A percentile compares a stretch with the other conserved stretches of the same genome.
phyloP scores from a whole-genome alignment of 1,140 invertebrate species.

The Helicoverpa armigera region DNA sequence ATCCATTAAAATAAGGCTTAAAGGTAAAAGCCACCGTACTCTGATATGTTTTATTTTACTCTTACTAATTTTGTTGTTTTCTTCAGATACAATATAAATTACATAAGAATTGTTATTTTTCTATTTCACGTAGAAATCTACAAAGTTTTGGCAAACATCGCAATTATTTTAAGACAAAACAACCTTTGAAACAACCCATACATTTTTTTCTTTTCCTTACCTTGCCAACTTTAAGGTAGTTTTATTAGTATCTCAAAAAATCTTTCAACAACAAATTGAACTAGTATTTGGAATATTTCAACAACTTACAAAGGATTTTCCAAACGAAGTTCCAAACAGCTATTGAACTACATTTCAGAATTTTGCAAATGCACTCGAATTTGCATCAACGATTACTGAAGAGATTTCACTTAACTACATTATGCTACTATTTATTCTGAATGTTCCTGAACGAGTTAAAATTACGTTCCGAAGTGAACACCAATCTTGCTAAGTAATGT shows the following conservation, averaged over 20 bases:
- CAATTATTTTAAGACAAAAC: not conserved
- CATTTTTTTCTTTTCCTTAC: too few species aligned
- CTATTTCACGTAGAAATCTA: too few species aligned
- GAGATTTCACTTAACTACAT: not conserved
- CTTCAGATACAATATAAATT: not conserved
- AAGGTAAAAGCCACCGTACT: not conserved
- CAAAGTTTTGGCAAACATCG: too few species aligned
- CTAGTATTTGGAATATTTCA: too few species aligned
- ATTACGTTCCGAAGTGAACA: constrained; percentile 10
- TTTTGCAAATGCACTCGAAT: not conserved
- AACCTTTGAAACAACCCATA: not conserved
- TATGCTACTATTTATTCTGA: not conserved
- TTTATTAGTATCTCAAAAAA: too few species aligned
- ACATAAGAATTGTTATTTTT: constrained; percentile 8
- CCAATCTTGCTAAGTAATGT: constrained; percentile 17
- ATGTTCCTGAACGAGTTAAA: not conserved
- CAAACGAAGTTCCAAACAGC: too few species aligned
- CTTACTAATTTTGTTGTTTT: constrained; percentile 11
- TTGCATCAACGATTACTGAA: not conserved
- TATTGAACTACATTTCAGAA: not conserved
- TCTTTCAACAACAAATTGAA: too few species aligned
- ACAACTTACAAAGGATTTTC: too few species aligned
- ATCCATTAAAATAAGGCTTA: not conserved
- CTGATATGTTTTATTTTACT: too few species aligned
- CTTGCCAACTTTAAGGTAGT: too few species aligned